Percentiles rank a stretch among this genome's conserved stretches.
Evolutionary conservation across 2,113 vertebrate genomes (phyloP).

Genomic region (mouse (Mus musculus)): GRCm39 chr6:24115001-24115500

Average conservation of each 20-base stretch:
- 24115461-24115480: neutral
- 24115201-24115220: neutral
- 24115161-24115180: neutral
- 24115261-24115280: neutral
- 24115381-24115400: constrained; percentile 24
- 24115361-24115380: constrained; percentile 17
- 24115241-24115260: constrained; percentile 6
- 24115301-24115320: neutral
- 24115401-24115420: neutral
- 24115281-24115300: constrained; percentile 3
- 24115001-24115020: too few relatives aligned
- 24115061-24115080: neutral
- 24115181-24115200: neutral
- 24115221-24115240: constrained; percentile 21
- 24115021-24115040: neutral
- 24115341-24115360: constrained; percentile 12
- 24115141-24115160: neutral
- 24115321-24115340: neutral
- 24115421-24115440: neutral
- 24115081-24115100: neutral
- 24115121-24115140: neutral
- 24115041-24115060: neutral
- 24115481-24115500: neutral
- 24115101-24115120: neutral
- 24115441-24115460: constrained; percentile 27